These are phyloP conservation scores for Alexandromys fortis DNA, from an alignment of 2,113 vertebrate genomes.

Conservation along the genomic window DNA sequence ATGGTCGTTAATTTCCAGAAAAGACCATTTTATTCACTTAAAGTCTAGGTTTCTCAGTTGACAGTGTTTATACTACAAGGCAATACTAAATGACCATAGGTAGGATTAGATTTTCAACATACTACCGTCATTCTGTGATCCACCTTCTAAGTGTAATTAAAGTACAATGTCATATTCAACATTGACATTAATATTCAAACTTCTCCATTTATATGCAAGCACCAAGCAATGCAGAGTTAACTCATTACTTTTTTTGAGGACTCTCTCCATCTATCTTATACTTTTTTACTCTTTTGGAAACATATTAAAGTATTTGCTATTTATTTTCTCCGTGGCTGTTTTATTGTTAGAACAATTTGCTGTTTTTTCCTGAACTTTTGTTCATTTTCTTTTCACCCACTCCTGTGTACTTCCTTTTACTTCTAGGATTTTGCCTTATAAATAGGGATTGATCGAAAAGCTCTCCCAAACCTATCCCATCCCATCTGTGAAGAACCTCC, in stretches of 20 bases:
- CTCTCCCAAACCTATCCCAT: not conserved
- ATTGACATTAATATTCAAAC: not conserved
- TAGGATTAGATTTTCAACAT: not conserved
- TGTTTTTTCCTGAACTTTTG: not conserved
- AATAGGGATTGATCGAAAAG: not conserved
- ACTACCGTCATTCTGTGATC: not conserved
- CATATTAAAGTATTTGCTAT: not conserved
- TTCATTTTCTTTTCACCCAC: not conserved
- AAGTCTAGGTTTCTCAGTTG: not conserved
- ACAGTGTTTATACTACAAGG: not conserved
- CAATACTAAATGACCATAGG: not conserved
- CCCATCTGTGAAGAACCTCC: not conserved
- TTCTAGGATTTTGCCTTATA: not conserved
- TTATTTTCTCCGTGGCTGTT: not conserved
- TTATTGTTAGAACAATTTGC: not conserved
- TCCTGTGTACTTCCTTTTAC: no score
- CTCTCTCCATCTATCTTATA: not conserved
- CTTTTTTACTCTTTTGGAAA: not conserved
- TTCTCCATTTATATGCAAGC: not conserved
- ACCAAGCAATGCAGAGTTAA: not conserved
- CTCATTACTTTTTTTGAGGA: not conserved
- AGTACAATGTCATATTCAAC: not conserved
- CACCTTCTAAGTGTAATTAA: not conserved
- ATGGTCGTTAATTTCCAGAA: not conserved
- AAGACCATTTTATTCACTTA: not conserved